Evolutionary conservation across 1,140 invertebrate species (phyloP).

Genomic region (Tetranychus cinnabarinus): DNA sequence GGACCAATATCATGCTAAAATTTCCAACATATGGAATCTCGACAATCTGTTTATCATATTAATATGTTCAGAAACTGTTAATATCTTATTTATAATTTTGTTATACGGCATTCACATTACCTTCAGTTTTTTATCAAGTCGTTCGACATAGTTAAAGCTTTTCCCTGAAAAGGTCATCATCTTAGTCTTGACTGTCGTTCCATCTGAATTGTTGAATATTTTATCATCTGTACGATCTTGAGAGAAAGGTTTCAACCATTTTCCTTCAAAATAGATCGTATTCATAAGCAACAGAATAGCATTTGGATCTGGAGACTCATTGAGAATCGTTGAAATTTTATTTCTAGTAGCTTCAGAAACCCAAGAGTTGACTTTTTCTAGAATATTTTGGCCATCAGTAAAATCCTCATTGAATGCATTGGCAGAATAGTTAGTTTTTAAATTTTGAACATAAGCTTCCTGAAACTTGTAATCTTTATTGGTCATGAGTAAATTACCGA

Average conservation of each 20-base stretch:
- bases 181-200: neutral
- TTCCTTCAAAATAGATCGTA: neutral
- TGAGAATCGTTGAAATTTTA: neutral
- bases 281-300: neutral
- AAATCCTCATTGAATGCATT: neutral
- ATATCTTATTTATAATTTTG: too few relatives aligned
- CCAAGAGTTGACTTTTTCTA: neutral
- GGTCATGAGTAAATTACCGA: neutral
- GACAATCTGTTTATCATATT: too few relatives aligned
- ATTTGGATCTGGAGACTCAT: neutral
- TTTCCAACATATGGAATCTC: too few relatives aligned
- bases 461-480: neutral
- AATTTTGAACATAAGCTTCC: neutral
- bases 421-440: neutral
- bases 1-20: too few relatives aligned
- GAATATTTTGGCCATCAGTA: neutral
- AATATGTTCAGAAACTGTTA: too few relatives aligned
- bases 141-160: neutral
- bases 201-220: neutral
- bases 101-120: neutral
- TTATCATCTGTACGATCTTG: neutral
- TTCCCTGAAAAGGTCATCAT: neutral
- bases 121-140: neutral
- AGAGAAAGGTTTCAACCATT: neutral
- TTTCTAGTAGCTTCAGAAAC: neutral